Base-by-base conservation (phyloP, 2,797 vertebrate genomes). In the Tinamus major region DNA sequence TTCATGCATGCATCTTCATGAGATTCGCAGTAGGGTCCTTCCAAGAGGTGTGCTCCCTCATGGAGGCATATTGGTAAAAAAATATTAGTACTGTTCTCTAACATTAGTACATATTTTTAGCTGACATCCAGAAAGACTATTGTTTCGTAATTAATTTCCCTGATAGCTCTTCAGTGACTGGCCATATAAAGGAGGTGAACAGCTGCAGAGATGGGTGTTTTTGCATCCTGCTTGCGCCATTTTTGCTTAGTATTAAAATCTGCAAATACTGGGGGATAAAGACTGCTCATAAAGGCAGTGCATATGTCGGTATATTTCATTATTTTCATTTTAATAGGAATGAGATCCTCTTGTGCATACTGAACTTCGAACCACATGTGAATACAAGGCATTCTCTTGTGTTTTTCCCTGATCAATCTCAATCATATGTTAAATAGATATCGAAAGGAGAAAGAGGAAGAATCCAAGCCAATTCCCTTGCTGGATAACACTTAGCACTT, bases 401-500 rank as follows among this genome's bases (percentile, higher is more conserved):
- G 6, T 91, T 93, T 49, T 93, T 39, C 53, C 58, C 51, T 94
- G 69, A 94, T 95, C 93, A 89, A 59, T 90, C 62, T 95, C 87
- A 85, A 76, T 67, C 64, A 85, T 2, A 1, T 78, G 56, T 58
- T 70, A 89, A 86, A 95, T 48, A 95, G 82, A 71, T n/a, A 62
- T 93, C 89, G 71, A 94, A 63, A 16, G 79, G 71, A 20, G 90
- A 33, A 35, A 27, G 65, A 71, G 37, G n/a, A 20, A 24, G 61
- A 75, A 55, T 62, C 78, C 46, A 80, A 89, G 19, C 71, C 55
- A 77, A 55, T 94, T 97, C 86, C 80, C 42, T 87, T 68, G 76
- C 85, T 95, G 93, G 95, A 89, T 81, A 56, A 70, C 78, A 93
- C 67, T 95, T 95, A 96, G 35, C 70, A 90, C 63, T 95, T 96